Evolutionary conservation across 2,797 vertebrate species (phyloP).

Genomic region (Sebastes nivosus): DNA sequence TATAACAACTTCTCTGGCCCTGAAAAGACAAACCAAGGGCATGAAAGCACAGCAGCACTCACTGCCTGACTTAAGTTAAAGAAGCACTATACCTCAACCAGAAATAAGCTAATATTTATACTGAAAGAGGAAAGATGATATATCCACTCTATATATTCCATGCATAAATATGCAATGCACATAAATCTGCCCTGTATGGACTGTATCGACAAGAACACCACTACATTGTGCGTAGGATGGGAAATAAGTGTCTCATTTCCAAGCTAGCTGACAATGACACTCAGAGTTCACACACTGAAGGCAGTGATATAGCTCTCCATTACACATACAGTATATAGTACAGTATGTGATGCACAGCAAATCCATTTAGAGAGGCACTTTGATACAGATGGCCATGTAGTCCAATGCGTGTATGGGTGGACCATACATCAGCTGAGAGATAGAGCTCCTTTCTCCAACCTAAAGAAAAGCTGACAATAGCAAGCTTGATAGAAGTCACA

Average conservation of each 20-base stretch:
- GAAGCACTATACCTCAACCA: conserved; percentile 24
- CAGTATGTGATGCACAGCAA: conserved; percentile 30
- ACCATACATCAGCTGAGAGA: conserved; percentile 52
- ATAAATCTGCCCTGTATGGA: conserved; percentile 47
- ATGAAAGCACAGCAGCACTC: conserved; percentile 39
- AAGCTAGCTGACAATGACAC: conserved; percentile 57
- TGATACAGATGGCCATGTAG: conserved; percentile 36
- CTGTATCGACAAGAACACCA: conserved; percentile 26
- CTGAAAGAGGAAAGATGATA: conserved; percentile 2
- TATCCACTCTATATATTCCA: conserved; percentile 10
- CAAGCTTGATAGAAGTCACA: conserved; percentile 63
- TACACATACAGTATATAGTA: conserved; percentile 32
- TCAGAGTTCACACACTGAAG: conserved; percentile 42
- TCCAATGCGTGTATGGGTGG: conserved; percentile 32
- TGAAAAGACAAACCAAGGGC: conserved; percentile 37
- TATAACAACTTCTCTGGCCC: conserved; percentile 1
- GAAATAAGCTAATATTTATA: conserved; percentile 49
- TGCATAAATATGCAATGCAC: conserved; percentile 35
- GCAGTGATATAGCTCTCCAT: conserved; percentile 59
- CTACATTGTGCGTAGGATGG: conserved; percentile 43
- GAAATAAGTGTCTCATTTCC: conserved; percentile 50
- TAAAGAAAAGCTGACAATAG: conserved; percentile 68
- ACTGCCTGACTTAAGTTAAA: background rate
- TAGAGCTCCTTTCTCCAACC: conserved; percentile 24
- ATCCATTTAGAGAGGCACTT: conserved; percentile 53